Percentiles rank a stretch among this genome's conserved stretches.
phyloP scores from a whole-genome alignment of 2,113 vertebrate species.

The Lagopus muta region DNA sequence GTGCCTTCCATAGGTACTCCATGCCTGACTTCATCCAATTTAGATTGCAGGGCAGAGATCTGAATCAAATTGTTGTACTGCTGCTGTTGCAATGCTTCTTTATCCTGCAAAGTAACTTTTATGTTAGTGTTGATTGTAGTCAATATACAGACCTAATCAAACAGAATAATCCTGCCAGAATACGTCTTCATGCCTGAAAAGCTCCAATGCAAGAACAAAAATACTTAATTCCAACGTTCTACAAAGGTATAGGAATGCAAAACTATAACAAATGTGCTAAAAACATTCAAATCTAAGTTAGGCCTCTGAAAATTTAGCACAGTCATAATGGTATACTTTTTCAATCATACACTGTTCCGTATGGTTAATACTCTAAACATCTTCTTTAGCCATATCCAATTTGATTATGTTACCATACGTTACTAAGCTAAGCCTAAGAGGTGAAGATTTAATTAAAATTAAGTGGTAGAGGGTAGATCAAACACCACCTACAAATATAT shows the following conservation, averaged over 20 bases:
- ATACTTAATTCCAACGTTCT: background rate
- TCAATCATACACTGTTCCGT: background rate
- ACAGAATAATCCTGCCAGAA: background rate
- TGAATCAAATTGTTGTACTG: slow-evolving; percentile 85
- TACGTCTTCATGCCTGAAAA: background rate
- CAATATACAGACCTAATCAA: background rate
- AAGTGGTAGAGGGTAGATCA: background rate
- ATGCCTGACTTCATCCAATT: slow-evolving; percentile 83
- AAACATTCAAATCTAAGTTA: background rate
- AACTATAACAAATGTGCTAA: background rate
- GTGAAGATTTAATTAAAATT: background rate
- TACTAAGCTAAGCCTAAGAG: background rate
- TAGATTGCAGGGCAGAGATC: slow-evolving; percentile 87
- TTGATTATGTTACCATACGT: background rate
- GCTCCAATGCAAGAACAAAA: background rate
- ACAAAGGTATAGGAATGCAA: background rate
- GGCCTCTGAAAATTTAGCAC: background rate
- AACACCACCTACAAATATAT: background rate
- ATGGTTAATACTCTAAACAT: background rate
- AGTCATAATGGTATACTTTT: background rate
- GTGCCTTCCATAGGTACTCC: slow-evolving; percentile 67
- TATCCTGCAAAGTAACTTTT: slow-evolving; percentile 80
- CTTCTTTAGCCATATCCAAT: background rate
- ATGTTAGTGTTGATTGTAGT: background rate
- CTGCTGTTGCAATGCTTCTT: slow-evolving; percentile 87